A percentile compares a stretch with the other conserved stretches of the same genome.
Evolutionary conservation across 2,797 vertebrate genomes (phyloP).

Genomic region (Tadarida brasiliensis): DNA sequence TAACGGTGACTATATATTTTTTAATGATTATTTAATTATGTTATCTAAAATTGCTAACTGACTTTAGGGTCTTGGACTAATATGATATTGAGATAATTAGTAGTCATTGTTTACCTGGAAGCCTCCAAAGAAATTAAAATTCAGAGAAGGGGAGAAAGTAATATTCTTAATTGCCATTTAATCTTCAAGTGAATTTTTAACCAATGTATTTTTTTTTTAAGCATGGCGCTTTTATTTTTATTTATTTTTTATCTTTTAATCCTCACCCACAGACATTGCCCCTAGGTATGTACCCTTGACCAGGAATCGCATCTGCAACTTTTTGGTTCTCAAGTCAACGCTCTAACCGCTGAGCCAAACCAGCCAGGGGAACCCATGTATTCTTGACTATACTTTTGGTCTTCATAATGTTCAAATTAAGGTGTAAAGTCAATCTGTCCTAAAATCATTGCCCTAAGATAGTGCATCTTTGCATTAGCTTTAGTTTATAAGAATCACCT

Average conservation of each 20-base stretch:
- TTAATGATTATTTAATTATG: slow-evolving; percentile 3
- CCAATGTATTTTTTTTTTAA: neutral
- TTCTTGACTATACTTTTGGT: neutral
- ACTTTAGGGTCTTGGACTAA: slow-evolving; percentile 14
- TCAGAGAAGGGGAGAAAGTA: neutral
- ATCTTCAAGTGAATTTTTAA: slow-evolving; percentile 11
- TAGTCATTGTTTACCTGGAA: slow-evolving; percentile 5
- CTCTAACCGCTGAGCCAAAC: too few species aligned
- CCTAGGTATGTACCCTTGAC: too few species aligned
- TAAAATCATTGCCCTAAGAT: neutral
- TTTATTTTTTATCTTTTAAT: too few species aligned
- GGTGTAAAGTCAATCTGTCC: neutral
- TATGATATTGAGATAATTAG: neutral
- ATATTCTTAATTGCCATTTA: neutral
- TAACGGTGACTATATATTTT: neutral
- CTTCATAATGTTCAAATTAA: neutral
- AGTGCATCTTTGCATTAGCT: neutral
- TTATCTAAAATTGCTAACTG: neutral
- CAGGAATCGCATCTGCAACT: too few species aligned
- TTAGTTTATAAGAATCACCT: neutral
- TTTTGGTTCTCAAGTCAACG: too few species aligned
- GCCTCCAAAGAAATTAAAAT: neutral
- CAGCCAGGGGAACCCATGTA: neutral
- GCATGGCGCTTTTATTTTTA: too few species aligned
- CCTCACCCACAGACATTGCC: too few species aligned